phyloP scores from a whole-genome alignment of 37 sponge, comb jelly and placozoan species.

The Eunapius fragilis region DNA sequence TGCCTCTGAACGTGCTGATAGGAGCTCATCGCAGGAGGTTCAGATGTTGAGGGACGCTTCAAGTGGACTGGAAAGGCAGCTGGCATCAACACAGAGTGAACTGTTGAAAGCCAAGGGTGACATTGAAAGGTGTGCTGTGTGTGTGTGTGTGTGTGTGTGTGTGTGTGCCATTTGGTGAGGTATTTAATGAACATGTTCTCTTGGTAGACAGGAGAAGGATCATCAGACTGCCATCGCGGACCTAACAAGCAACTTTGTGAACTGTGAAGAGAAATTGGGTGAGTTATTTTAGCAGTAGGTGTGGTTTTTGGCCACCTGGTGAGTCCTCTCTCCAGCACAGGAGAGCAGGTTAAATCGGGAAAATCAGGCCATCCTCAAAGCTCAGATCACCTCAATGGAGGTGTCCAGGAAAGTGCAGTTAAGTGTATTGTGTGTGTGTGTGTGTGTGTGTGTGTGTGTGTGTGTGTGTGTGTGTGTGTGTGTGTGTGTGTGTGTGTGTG shows the following conservation, averaged over 20 bases:
- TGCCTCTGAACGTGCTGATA: background rate
- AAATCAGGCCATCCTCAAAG: conserved; percentile 4
- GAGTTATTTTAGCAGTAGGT: background rate
- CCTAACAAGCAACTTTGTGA: conserved; percentile 55
- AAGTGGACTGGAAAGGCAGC: background rate
- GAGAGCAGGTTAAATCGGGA: conserved; percentile 3
- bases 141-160: background rate
- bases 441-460: background rate
- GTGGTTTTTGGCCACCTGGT: background rate
- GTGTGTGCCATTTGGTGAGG: background rate
- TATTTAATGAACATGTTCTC: background rate
- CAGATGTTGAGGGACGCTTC: background rate
- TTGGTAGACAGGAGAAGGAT: background rate
- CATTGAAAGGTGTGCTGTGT: background rate
- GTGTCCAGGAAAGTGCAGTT: conserved; percentile 8
- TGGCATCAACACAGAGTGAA: background rate
- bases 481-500: background rate
- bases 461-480: no score
- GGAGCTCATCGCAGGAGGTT: background rate
- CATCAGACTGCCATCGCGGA: conserved; percentile 35
- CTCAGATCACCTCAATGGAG: conserved; percentile 17
- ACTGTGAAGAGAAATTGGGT: conserved; percentile 50
- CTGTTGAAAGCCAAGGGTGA: background rate
- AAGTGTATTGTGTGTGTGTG: background rate
- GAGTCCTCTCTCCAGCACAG: conserved; percentile 3